Percentiles rank a stretch among this genome's conserved stretches.
Conservation (phyloP, 2,888 invertebrate genomes). For the Xanthia togata region DNA sequence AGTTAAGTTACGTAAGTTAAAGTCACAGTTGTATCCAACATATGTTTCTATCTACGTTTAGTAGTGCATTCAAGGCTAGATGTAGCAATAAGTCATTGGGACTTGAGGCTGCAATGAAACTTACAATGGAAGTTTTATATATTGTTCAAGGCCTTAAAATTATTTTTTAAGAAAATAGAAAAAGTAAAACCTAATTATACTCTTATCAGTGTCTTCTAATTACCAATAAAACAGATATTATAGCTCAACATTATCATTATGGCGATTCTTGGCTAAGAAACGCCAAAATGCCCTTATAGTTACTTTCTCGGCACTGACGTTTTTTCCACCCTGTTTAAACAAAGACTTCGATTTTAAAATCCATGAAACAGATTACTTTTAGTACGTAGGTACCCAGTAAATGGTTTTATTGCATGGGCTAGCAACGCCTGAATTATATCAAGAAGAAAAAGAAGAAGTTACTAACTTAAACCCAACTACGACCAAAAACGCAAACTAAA, state of each 20-base stretch:
- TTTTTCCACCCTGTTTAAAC: no score
- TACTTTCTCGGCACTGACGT: neutral
- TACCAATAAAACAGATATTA: neutral
- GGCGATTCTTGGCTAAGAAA: no score
- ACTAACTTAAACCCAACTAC: neutral
- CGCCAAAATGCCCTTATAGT: neutral
- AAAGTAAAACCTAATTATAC: no score
- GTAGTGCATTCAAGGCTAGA: slow-evolving; percentile 51
- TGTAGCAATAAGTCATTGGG: slow-evolving; percentile 47
- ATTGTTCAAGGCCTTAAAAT: slow-evolving; percentile 2
- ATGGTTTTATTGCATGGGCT: neutral
- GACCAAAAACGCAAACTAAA: neutral
- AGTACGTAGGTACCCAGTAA: neutral
- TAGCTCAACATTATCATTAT: neutral
- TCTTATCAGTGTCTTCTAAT: neutral
- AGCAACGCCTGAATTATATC: neutral
- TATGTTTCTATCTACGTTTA: slow-evolving; percentile 38
- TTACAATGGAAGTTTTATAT: slow-evolving; percentile 45
- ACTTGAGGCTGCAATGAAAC: slow-evolving; percentile 30
- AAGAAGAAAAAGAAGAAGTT: neutral
- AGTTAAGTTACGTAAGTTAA: slow-evolving; percentile 12
- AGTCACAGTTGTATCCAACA: slow-evolving; percentile 31
- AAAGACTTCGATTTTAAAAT: neutral
- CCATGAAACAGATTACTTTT: no score
- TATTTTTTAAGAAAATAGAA: neutral